A percentile compares a stretch with the other conserved stretches of the same genome.
Evolutionary conservation across 2,797 vertebrate genomes (phyloP).

Genomic region (Sternarchorhynchus goeldii): DNA sequence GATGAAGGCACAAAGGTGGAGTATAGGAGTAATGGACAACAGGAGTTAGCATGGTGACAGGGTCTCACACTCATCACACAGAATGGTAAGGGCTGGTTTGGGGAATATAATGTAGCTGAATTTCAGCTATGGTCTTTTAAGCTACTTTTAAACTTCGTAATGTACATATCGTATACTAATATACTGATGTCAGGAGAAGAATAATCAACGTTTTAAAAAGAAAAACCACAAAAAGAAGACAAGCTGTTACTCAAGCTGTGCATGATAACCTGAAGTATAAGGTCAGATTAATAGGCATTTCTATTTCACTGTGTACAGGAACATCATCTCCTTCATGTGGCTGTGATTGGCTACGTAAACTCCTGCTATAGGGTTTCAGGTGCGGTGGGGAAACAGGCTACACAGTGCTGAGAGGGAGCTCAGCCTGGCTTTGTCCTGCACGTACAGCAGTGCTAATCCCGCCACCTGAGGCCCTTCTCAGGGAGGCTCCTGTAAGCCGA

Average conservation of each 20-base stretch:
- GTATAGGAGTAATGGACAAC: too few species aligned
- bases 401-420: constrained; percentile 30
- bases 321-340: constrained; percentile 65
- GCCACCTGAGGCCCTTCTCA: constrained; percentile 70
- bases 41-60: too few species aligned
- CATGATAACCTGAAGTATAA: constrained; percentile 68
- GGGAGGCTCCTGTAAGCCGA: constrained; percentile 66
- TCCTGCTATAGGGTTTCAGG: constrained; percentile 70
- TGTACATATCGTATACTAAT: not conserved
- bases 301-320: constrained; percentile 74
- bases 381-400: constrained; percentile 35
- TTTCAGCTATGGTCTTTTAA: too few species aligned
- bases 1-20: too few species aligned
- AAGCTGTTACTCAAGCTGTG: constrained; percentile 76
- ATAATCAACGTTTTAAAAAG: constrained; percentile 7
- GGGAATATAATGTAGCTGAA: too few species aligned
- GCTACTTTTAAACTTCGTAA: too few species aligned
- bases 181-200: not conserved
- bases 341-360: constrained; percentile 64
- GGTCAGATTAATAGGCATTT: constrained; percentile 77
- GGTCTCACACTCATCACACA: too few species aligned
- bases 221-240: constrained; percentile 69
- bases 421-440: constrained; percentile 46
- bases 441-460: constrained; percentile 59
- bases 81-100: too few species aligned